Conservation (phyloP, 2,888 invertebrate genomes). For the Pantelozetes paolii region DNA sequence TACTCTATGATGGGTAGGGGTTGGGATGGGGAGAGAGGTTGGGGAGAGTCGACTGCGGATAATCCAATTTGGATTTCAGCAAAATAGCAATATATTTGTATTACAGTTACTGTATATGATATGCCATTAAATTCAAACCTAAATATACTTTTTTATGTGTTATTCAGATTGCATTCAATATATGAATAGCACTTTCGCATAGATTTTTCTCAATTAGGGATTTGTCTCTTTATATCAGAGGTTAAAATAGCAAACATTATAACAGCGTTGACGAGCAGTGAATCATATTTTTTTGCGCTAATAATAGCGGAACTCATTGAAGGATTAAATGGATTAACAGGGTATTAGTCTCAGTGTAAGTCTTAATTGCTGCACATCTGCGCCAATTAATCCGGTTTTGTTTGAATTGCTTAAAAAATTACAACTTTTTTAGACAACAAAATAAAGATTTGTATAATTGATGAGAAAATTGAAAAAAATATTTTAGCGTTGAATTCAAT, state of each 20-base stretch:
- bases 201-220: conserved; percentile 1
- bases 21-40: too few species aligned
- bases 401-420: background rate
- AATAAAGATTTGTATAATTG: background rate
- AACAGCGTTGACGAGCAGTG: background rate
- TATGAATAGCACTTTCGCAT: background rate
- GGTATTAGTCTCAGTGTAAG: background rate
- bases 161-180: background rate
- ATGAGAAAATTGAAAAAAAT: background rate
- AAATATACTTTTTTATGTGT: background rate
- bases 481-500: background rate
- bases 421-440: background rate
- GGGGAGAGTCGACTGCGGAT: background rate
- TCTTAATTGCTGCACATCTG: conserved; percentile 13
- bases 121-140: background rate
- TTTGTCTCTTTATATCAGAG: background rate
- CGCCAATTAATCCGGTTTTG: background rate
- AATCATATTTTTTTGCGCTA: background rate
- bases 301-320: background rate
- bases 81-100: conserved; percentile 30
- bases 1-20: background rate
- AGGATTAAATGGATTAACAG: conserved; percentile 16
- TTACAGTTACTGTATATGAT: background rate
- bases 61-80: conserved; percentile 28
- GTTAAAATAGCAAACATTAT: conserved; percentile 11